Conservation (phyloP, 2,113 vertebrate genomes). For the Pituophis catenifer region DNA sequence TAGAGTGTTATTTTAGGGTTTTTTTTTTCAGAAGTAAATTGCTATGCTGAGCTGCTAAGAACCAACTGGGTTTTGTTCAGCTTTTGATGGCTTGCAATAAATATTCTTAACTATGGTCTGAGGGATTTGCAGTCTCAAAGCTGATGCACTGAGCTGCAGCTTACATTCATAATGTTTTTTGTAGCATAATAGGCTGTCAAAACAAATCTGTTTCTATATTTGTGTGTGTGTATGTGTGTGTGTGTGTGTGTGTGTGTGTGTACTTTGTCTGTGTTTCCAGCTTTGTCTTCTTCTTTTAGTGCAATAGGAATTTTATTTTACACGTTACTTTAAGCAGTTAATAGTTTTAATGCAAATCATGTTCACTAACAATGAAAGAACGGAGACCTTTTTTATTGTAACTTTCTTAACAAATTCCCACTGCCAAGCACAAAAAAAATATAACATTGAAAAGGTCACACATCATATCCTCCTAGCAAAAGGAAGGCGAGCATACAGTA, state of each 20-base stretch:
- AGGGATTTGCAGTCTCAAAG: constrained; percentile 53
- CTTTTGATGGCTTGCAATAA: constrained; percentile 47
- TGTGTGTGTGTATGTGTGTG: neutral
- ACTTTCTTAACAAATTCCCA: neutral
- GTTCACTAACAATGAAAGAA: neutral
- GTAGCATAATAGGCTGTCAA: constrained; percentile 75
- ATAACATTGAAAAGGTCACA: neutral
- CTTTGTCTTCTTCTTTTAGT: constrained; percentile 59
- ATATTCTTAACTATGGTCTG: constrained; percentile 40
- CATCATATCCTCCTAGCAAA: constrained; percentile 4
- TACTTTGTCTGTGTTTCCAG: constrained; percentile 40
- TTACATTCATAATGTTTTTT: constrained; percentile 76
- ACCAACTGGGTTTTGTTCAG: constrained; percentile 36
- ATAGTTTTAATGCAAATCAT: constrained; percentile 2
- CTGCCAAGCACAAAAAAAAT: neutral
- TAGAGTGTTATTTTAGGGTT: constrained; percentile 33
- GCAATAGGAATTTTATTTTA: constrained; percentile 41
- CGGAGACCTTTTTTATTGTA: neutral
- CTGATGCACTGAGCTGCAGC: constrained; percentile 66
- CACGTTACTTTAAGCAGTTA: neutral
- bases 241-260: constrained; percentile 30
- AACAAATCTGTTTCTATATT: constrained; percentile 75
- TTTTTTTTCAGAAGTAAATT: constrained; percentile 43
- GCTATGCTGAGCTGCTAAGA: constrained; percentile 38
- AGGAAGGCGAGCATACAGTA: neutral